These are phyloP conservation scores for Cheilosia variabilis DNA, from an alignment of 2,888 invertebrate species.

Conservation along the genomic window DNA sequence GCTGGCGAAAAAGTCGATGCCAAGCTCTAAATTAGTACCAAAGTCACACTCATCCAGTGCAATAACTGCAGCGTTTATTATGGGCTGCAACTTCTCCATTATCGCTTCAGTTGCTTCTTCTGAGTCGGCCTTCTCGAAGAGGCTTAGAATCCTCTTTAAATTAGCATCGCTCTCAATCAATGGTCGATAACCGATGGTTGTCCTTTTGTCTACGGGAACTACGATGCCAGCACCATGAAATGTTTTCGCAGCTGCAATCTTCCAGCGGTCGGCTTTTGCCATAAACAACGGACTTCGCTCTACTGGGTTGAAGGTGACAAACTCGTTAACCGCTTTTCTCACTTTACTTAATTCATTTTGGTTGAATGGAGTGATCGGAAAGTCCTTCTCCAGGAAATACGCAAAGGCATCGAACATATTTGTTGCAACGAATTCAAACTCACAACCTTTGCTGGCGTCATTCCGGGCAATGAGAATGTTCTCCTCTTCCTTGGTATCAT, in stretches of 20 bases:
- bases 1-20: slow-evolving; percentile 92
- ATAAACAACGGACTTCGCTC: slow-evolving; percentile 84
- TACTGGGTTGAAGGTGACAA: slow-evolving; percentile 86
- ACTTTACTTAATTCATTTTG: slow-evolving; percentile 86
- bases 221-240: slow-evolving; percentile 93
- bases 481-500: slow-evolving; percentile 90
- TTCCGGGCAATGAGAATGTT: slow-evolving; percentile 90
- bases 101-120: slow-evolving; percentile 85
- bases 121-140: slow-evolving; percentile 85
- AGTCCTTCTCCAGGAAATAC: slow-evolving; percentile 81
- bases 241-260: slow-evolving; percentile 87
- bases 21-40: slow-evolving; percentile 95
- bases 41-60: slow-evolving; percentile 98
- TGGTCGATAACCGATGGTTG: slow-evolving; percentile 93
- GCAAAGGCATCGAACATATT: slow-evolving; percentile 82
- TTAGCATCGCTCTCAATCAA: slow-evolving; percentile 88
- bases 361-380: slow-evolving; percentile 86
- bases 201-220: slow-evolving; percentile 92
- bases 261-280: slow-evolving; percentile 86
- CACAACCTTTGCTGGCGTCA: slow-evolving; percentile 87
- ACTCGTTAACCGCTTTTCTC: slow-evolving; percentile 86
- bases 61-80: slow-evolving; percentile 88
- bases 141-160: slow-evolving; percentile 88
- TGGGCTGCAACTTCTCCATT: slow-evolving; percentile 90
- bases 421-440: slow-evolving; percentile 88